These are phyloP conservation scores for Probaryconus sp. DNA, from an alignment of 1,140 invertebrate genomes.

Conservation along the genomic window DNA sequence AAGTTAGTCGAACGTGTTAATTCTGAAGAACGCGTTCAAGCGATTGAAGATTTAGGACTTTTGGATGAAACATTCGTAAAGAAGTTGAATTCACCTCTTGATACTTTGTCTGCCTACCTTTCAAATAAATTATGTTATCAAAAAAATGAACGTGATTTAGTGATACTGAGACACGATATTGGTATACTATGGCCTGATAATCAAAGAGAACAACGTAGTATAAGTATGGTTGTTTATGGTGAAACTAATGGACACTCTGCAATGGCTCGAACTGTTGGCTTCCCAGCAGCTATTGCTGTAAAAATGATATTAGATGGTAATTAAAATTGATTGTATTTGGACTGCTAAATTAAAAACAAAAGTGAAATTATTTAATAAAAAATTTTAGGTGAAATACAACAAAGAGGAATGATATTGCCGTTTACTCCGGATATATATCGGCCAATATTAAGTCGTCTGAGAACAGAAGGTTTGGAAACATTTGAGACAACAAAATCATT, in stretches of 20 bases:
- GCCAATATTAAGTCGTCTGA: conserved; percentile 90
- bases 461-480: conserved; percentile 90
- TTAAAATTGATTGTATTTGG: no score
- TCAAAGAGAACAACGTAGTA: conserved; percentile 88
- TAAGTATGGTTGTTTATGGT: conserved; percentile 96
- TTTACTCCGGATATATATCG: conserved; percentile 94
- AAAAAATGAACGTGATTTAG: conserved; percentile 93
- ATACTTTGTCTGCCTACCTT: conserved; percentile 95
- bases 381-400: conserved; percentile 95
- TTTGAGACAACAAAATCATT: conserved; percentile 83
- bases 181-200: conserved; percentile 95
- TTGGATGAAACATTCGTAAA: conserved; percentile 89
- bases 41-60: conserved; percentile 91
- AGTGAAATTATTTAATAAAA: not conserved
- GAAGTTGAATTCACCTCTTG: conserved; percentile 92
- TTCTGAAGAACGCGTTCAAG: conserved; percentile 82
- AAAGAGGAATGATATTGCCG: conserved; percentile 93
- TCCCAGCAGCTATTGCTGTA: conserved; percentile 96
- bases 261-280: conserved; percentile 98
- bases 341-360: no score
- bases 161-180: conserved; percentile 96
- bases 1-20: conserved; percentile 88
- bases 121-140: conserved; percentile 89
- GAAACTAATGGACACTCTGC: conserved; percentile 91
- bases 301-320: conserved; percentile 98